These are phyloP conservation scores for Leptinotarsa texana DNA, from an alignment of 1,140 invertebrate species.

Conservation along the genomic window DNA sequence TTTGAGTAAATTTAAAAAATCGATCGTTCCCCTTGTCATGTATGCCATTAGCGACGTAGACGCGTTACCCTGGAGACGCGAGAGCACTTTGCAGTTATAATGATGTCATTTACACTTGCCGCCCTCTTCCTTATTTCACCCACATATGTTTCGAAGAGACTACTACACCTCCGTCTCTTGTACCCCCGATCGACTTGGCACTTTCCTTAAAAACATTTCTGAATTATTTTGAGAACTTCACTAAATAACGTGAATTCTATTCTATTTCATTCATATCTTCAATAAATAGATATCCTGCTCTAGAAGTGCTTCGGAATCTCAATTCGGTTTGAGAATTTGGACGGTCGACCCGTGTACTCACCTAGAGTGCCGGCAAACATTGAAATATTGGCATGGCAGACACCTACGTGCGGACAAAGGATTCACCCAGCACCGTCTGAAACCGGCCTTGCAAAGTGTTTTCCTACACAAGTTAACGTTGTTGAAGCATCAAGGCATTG, in stretches of 20 bases:
- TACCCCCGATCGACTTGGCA: constrained; percentile 28
- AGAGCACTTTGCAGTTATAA: constrained; percentile 57
- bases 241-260: background rate
- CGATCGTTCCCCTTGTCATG: constrained; percentile 56
- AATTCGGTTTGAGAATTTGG: no score
- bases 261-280: no score
- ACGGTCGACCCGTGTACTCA: no score
- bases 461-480: no score
- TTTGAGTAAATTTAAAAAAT: constrained; percentile 56
- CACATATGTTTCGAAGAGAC: constrained; percentile 54
- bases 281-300: no score
- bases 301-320: no score
- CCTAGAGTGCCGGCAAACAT: no score
- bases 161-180: constrained; percentile 24
- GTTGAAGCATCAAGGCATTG: no score
- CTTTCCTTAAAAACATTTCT: constrained; percentile 26
- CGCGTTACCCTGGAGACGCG: constrained; percentile 53
- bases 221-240: constrained; percentile 32
- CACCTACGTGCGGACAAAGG: no score
- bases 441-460: no score
- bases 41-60: constrained; percentile 55
- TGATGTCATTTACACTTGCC: constrained; percentile 58
- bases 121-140: constrained; percentile 51
- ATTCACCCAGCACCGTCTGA: no score
- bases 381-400: no score